phyloP scores from a whole-genome alignment of 1,140 invertebrate species.

The Scylla paramamosain region DNA sequence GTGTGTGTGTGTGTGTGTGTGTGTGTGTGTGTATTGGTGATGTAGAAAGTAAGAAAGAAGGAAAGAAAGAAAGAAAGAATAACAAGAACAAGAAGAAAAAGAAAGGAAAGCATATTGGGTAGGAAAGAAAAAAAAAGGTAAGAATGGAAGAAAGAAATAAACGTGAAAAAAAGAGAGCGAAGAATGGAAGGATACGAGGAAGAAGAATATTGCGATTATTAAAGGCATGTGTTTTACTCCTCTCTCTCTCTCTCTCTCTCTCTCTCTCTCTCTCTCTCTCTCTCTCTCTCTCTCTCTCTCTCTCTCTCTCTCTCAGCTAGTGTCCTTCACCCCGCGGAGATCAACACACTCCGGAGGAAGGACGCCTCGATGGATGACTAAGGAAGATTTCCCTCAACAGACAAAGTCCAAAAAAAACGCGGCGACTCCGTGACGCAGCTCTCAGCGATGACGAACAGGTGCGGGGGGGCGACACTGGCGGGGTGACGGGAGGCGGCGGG shows the following conservation, averaged over 20 bases:
- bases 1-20: no score
- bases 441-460: not conserved
- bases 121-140: not conserved
- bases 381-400: not conserved
- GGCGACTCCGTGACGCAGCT: not conserved
- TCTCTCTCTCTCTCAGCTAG: no score
- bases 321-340: no score
- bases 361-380: not conserved
- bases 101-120: not conserved
- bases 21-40: not conserved
- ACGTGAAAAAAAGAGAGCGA: no score
- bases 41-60: not conserved
- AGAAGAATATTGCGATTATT: not conserved
- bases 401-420: not conserved
- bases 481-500: not conserved
- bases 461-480: not conserved
- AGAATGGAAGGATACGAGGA: not conserved
- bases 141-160: no score
- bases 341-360: no score
- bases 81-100: not conserved
- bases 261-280: slow-evolving; percentile 14
- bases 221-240: not conserved
- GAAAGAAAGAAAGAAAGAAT: not conserved
- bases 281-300: not conserved
- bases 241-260: slow-evolving; percentile 20